Evolutionary conservation across 1,140 invertebrate species (phyloP).

Genomic region (Heliconius melpomene): DNA sequence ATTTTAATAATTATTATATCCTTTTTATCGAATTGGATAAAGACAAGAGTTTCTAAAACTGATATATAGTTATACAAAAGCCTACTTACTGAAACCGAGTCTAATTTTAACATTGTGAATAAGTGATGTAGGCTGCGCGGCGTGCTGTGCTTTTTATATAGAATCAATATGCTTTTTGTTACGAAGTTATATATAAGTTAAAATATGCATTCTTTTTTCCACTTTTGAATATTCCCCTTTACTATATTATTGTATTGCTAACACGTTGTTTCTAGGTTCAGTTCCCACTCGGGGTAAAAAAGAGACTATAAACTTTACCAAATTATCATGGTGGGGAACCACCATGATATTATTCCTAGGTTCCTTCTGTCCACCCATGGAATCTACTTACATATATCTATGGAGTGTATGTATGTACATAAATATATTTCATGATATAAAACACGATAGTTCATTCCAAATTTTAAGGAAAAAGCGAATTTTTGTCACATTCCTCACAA

Average conservation of each 20-base stretch:
- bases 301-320: no score
- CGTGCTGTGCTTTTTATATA: conserved; percentile 3
- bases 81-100: not conserved
- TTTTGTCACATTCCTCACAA: not conserved
- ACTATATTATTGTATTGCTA: no score
- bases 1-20: not conserved
- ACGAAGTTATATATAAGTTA: not conserved
- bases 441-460: no score
- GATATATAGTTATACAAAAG: not conserved
- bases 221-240: not conserved
- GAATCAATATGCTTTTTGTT: not conserved
- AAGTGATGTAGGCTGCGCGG: not conserved
- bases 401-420: no score
- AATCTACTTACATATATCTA: no score
- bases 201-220: not conserved
- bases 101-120: conserved; percentile 2
- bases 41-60: no score
- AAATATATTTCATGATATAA: no score
- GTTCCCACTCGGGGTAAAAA: no score
- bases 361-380: no score
- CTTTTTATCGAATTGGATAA: not conserved
- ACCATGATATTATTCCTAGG: no score
- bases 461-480: not conserved
- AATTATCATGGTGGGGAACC: no score
- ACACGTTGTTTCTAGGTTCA: no score